Conservation (phyloP, 2,113 vertebrate species). For the human (Homo sapiens) region GRCh38 chr22:35779501-35780000, state of each 20-base stretch:
- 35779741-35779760: background rate
- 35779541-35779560: background rate
- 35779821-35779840: background rate
- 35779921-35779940: background rate
- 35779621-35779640: background rate
- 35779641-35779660: background rate
- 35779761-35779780: background rate
- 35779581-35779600: background rate
- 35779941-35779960: background rate
- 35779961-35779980: background rate
- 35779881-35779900: background rate
- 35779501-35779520: background rate
- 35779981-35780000: background rate
- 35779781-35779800: background rate
- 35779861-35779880: background rate
- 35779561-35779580: background rate
- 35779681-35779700: background rate
- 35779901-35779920: background rate
- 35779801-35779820: background rate
- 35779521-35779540: background rate
- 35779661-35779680: constrained; percentile 7
- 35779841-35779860: background rate
- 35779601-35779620: background rate
- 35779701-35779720: background rate
- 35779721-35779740: background rate